Evolutionary conservation across 2,113 vertebrate species (phyloP).

Genomic region (Tonatia bakeri): DNA sequence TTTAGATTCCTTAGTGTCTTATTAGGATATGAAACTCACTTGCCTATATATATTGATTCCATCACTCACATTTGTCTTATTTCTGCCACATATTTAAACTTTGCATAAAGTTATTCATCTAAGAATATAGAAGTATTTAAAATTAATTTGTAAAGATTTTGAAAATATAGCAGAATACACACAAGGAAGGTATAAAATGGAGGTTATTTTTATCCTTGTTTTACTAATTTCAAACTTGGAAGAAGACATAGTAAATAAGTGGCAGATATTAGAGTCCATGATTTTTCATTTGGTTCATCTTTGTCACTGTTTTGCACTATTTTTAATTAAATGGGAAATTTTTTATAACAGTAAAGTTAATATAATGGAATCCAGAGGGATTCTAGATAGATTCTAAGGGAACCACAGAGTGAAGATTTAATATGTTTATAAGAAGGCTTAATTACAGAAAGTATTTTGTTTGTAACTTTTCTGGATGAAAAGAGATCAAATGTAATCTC

Average conservation of each 20-base stretch:
- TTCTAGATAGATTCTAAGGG: no score
- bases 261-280: background rate
- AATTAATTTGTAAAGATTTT: background rate
- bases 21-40: slow-evolving; percentile 52
- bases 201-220: slow-evolving; percentile 23
- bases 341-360: background rate
- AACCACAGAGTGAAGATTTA: background rate
- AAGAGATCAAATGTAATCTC: background rate
- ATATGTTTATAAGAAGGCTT: background rate
- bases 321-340: background rate
- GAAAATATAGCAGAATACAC: slow-evolving; percentile 14
- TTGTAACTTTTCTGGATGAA: background rate
- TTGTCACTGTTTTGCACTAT: background rate
- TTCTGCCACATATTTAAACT: slow-evolving; percentile 44
- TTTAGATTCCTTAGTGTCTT: slow-evolving; percentile 70
- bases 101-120: background rate
- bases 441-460: background rate
- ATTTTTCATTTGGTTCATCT: slow-evolving; percentile 24
- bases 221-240: background rate
- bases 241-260: background rate
- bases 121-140: slow-evolving; percentile 30
- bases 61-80: slow-evolving; percentile 38
- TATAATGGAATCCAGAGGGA: slow-evolving; percentile 17
- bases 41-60: slow-evolving; percentile 23
- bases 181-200: background rate